Evolutionary conservation across 2,113 vertebrate genomes (phyloP), one percentile per base, ranked within the genome.

Genomic region (Pelecanoides urinatrix): DNA sequence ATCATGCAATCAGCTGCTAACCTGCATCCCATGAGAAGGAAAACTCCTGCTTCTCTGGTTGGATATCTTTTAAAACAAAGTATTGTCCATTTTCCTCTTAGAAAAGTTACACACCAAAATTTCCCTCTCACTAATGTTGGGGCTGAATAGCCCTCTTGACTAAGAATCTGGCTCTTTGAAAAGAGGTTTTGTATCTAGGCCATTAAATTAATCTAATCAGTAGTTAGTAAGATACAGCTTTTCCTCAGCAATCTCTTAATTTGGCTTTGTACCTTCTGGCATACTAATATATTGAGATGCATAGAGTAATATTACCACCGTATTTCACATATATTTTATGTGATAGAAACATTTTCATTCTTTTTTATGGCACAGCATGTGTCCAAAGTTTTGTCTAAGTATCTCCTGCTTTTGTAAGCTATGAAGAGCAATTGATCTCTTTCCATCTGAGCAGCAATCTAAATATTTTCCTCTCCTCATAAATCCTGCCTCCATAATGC

Each of bases 101-200:
- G 16, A 53, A 67, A 74, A 9, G 0, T 7, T 70, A 19, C 10
- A 74, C 9, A 29, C 10, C 1, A 71, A 53, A 86, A 49, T 3
- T 20, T 52, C 6, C 17, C 4, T 67, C 16, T 79, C 7, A 36
- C 13, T 74, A 49, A 22, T 1, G 1, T 0, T 36, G 7, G 4
- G 10, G 21, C 30, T 19, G 19, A 61, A 21, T 44, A 30, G 8
- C 40, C 5, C 10, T 81, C 45, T 70, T 6, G 2, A 7, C 27
- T 62, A 53, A 30, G 8, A 66, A 44, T 62, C 5, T 21, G 20
- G 1, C 1, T 79, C 78, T 84, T 71, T 67, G 3, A 45, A 67
- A 82, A 91, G 7, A 4, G 36, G 13, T 34, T 79, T 81, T 88
- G 30, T 38, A 30, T 9, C 10, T 50, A 8, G 17, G 7, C 14